Evolutionary conservation across 2,113 vertebrate species (phyloP).

Genomic region (Zosterops hypoxanthus): DNA sequence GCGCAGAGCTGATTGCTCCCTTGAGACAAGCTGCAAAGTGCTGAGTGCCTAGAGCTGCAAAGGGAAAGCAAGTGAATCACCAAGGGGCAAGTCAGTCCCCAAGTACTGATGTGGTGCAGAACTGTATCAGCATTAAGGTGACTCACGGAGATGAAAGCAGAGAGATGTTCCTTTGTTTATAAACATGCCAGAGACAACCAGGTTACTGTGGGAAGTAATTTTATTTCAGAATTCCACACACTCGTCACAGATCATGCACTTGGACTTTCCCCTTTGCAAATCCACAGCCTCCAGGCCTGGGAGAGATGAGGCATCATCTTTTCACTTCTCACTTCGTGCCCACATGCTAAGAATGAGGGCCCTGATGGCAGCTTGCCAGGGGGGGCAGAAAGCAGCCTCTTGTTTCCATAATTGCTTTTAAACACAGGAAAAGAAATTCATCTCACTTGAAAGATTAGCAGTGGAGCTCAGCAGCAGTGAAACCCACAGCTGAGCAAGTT

Average conservation of each 20-base stretch:
- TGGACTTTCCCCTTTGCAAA: slow-evolving; percentile 21
- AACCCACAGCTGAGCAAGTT: neutral
- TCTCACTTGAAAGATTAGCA: neutral
- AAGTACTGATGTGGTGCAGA: neutral
- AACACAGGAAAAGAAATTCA: neutral
- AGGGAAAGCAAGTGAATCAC: neutral
- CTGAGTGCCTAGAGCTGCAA: neutral
- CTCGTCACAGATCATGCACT: slow-evolving; percentile 61
- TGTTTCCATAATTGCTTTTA: slow-evolving; percentile 18
- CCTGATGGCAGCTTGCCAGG: neutral
- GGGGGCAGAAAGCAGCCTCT: neutral
- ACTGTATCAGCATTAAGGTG: neutral
- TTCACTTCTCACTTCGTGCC: neutral
- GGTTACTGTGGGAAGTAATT: slow-evolving; percentile 43
- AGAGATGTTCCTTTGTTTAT: neutral
- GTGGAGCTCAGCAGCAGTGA: neutral
- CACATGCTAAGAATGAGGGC: neutral
- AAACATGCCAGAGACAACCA: neutral
- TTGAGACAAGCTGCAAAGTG: neutral
- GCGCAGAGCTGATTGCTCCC: neutral
- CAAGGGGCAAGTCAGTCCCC: neutral
- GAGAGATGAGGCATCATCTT: neutral
- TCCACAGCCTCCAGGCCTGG: neutral
- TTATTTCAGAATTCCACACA: slow-evolving; percentile 63
- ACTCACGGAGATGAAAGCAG: neutral